Base-by-base conservation (phyloP, 2,113 vertebrate species). In the Paralichthys olivaceus region DNA sequence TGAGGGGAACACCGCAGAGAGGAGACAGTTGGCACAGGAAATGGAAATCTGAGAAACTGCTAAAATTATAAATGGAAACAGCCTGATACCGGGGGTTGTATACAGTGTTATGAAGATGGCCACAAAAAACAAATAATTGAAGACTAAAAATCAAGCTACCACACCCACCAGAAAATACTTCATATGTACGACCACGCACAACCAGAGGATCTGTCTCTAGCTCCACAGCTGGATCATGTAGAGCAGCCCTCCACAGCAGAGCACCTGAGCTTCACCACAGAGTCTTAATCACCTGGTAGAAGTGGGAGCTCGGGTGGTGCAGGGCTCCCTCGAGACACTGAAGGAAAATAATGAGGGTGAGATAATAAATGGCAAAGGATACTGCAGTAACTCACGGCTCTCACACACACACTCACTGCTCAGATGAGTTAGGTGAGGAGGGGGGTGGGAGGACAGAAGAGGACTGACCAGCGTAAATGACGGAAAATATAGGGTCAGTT, bases 1-100 rank as follows among this genome's bases (percentile, higher is more conserved):
- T 67, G 57, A 74, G 84, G 87, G 88, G 53, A 81, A 80, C 85
- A 73, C 88, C 72, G 19, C 57, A 2, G 86, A 81, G 84, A 77
- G 70, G 4, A 62, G 68, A 75, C 80, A 84, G 79, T 84, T 89
- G 89, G 79, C 71, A 72, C 49, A 70, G 63, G 74, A 54, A 75
- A 60, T 2, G 4, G 3, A 72, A 80, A 72, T 72, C 26, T 59
- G 68, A 54, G 37, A 5, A 47, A 25, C 28, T 19, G 60, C 32
- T 57, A 26, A 22, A 22, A 60, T 8, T 67, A 55, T 12, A 13
- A 51, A 22, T 49, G 59, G 23, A 71, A 57, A 66, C 6, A 12
- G 4, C 37, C 37, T 43, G 19, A 51, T 40, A 34, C 13, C 7
- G 6, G 2, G 4, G 47, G n/a, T 69, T 43, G 2, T 54, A 28